These are phyloP conservation scores for Caenorhabditis panamensis DNA, from an alignment of 2,888 invertebrate genomes.

Conservation along the genomic window DNA sequence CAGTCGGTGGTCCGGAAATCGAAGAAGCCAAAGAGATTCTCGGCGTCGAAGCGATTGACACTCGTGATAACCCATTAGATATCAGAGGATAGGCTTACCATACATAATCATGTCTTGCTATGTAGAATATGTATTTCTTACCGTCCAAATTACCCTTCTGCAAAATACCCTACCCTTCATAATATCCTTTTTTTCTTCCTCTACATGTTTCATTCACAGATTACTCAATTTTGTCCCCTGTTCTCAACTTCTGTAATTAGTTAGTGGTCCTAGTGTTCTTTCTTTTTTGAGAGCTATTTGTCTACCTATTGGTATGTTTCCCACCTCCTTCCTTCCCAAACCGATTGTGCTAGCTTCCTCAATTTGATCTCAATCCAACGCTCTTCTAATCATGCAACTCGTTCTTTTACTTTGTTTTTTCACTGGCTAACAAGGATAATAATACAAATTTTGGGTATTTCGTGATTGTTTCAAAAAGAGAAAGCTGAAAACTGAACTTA, in stretches of 20 bases:
- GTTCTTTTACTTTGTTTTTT: constrained; percentile 2
- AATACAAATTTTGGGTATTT: neutral
- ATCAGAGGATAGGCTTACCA: constrained; percentile 31
- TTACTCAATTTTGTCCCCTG: constrained; percentile 41
- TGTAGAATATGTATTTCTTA: constrained; percentile 29
- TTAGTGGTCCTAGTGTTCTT: constrained; percentile 24
- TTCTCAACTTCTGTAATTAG: constrained; percentile 15
- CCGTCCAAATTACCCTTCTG: neutral
- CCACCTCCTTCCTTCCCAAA: constrained; percentile 6
- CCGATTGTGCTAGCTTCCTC: constrained; percentile 49
- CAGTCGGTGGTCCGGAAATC: constrained; percentile 46
- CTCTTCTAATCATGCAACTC: constrained; percentile 35
- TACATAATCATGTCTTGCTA: constrained; percentile 23
- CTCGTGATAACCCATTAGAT: constrained; percentile 45
- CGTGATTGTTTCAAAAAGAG: neutral
- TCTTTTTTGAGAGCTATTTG: constrained; percentile 13
- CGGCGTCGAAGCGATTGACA: constrained; percentile 47
- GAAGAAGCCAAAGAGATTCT: constrained; percentile 45
- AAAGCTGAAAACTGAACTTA: neutral
- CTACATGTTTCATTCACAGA: neutral
- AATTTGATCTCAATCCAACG: constrained; percentile 30
- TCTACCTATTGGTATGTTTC: constrained; percentile 26
- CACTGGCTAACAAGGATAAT: constrained; percentile 12
- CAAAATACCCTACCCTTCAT: constrained; percentile 9
- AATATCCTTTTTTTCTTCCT: constrained; percentile 10